Percentiles rank a stretch among this genome's conserved stretches.
These are phyloP conservation scores for Urocolius indicus DNA, from an alignment of 2,113 vertebrate genomes.

Conservation along the genomic window DNA sequence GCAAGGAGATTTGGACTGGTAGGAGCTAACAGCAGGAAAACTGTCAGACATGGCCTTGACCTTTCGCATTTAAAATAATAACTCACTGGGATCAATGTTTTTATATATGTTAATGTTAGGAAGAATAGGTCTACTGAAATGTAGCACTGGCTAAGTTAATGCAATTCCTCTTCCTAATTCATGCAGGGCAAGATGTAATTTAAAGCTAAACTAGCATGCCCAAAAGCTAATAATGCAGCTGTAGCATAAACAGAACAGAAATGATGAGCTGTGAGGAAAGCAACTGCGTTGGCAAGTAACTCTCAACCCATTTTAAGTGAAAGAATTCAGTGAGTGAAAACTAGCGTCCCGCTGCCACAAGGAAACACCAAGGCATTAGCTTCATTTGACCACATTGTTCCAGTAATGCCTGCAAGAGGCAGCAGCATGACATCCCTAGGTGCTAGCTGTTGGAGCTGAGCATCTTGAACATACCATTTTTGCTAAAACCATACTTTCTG, in stretches of 20 bases:
- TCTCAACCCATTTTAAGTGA: neutral
- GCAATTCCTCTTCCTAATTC: neutral
- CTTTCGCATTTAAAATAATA: neutral
- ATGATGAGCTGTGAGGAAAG: neutral
- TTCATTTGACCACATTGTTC: neutral
- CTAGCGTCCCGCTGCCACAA: neutral
- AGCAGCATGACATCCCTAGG: neutral
- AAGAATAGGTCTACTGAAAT: neutral
- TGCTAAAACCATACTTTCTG: neutral
- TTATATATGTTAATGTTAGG: neutral
- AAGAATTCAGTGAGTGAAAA: neutral
- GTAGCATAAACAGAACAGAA: neutral
- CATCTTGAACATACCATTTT: neutral
- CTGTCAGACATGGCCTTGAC: neutral
- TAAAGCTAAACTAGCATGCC: neutral
- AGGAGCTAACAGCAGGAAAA: neutral
- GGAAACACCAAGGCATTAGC: neutral
- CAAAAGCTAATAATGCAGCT: neutral
- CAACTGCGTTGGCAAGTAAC: neutral
- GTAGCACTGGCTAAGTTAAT: neutral
- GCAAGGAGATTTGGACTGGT: neutral
- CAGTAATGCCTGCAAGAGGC: neutral
- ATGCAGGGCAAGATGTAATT: neutral
- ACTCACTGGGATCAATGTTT: neutral
- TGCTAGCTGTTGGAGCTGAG: neutral